Conservation (phyloP, 2,888 invertebrate genomes). For the Machimus rusticus region DNA sequence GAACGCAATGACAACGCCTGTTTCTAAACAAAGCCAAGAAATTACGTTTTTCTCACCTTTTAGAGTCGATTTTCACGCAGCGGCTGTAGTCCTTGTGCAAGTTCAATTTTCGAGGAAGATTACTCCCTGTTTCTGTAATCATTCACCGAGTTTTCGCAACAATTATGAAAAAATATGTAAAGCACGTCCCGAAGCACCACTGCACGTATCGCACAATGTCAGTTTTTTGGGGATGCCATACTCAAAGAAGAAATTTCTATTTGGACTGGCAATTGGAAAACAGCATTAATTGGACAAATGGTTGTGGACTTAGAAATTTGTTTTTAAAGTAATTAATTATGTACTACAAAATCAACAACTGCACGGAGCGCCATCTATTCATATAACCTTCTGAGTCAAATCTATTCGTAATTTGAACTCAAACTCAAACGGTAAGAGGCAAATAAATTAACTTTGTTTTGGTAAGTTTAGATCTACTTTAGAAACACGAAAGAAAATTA, state of each 20-base stretch:
- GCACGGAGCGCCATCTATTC: too few species aligned
- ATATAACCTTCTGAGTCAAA: too few species aligned
- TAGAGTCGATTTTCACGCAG: neutral
- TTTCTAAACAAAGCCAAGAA: constrained; percentile 35
- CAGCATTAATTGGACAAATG: neutral
- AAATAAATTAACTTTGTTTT: too few species aligned
- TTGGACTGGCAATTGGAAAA: neutral
- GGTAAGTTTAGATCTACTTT: too few species aligned
- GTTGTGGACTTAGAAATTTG: too few species aligned
- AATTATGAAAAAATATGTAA: neutral
- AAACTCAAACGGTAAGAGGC: too few species aligned
- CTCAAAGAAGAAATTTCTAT: neutral
- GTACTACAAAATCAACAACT: too few species aligned
- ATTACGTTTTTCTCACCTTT: neutral
- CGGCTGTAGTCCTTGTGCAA: neutral
- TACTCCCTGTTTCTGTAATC: neutral
- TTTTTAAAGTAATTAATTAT: too few species aligned
- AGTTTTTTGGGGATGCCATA: neutral
- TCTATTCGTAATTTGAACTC: too few species aligned
- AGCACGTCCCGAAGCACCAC: neutral
- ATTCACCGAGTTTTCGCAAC: neutral
- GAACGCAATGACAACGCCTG: constrained; percentile 46
- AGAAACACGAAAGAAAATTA: too few species aligned
- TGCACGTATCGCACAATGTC: constrained; percentile 16
- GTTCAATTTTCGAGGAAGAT: neutral